These are phyloP conservation scores for Batillaria attramentaria DNA, from an alignment of 1,140 invertebrate genomes.

Conservation along the genomic window DNA sequence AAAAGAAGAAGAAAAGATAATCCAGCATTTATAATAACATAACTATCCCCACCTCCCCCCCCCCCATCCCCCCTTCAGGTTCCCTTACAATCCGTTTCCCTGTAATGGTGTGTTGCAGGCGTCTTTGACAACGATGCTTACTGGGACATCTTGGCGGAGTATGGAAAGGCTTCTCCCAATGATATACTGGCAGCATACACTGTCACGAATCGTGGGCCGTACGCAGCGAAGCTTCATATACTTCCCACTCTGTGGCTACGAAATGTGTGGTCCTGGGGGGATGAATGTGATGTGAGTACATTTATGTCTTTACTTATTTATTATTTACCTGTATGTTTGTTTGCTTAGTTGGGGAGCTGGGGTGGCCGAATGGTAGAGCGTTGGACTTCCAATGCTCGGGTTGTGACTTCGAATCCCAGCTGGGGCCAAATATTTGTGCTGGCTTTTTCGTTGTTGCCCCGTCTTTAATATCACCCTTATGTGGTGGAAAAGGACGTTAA, in stretches of 20 bases:
- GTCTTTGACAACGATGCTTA: slow-evolving; percentile 68
- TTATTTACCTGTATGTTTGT: not conserved
- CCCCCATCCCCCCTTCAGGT: too few relatives aligned
- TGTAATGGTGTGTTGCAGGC: slow-evolving; percentile 48
- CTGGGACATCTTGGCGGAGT: slow-evolving; percentile 72
- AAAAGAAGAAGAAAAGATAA: too few relatives aligned
- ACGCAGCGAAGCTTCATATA: slow-evolving; percentile 64
- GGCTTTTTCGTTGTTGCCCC: too few relatives aligned
- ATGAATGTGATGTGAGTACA: slow-evolving; percentile 60
- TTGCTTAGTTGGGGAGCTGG: not conserved
- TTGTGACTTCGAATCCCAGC: too few relatives aligned
- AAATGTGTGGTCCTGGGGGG: slow-evolving; percentile 71
- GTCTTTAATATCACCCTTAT: too few relatives aligned
- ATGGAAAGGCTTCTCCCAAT: slow-evolving; percentile 67
- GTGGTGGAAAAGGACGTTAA: too few relatives aligned
- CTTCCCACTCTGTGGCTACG: slow-evolving; percentile 70
- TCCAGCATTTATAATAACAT: too few relatives aligned
- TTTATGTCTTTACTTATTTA: not conserved
- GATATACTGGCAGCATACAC: slow-evolving; percentile 67
- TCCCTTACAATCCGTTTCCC: too few relatives aligned
- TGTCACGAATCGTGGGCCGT: slow-evolving; percentile 65
- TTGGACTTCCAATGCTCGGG: too few relatives aligned
- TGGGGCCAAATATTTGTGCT: too few relatives aligned
- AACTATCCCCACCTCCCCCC: too few relatives aligned
- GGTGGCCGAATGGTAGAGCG: too few relatives aligned